A percentile compares a stretch with the other conserved stretches of the same genome.
Conservation (phyloP, 2,113 vertebrate species). For the Gavia stellata region DNA sequence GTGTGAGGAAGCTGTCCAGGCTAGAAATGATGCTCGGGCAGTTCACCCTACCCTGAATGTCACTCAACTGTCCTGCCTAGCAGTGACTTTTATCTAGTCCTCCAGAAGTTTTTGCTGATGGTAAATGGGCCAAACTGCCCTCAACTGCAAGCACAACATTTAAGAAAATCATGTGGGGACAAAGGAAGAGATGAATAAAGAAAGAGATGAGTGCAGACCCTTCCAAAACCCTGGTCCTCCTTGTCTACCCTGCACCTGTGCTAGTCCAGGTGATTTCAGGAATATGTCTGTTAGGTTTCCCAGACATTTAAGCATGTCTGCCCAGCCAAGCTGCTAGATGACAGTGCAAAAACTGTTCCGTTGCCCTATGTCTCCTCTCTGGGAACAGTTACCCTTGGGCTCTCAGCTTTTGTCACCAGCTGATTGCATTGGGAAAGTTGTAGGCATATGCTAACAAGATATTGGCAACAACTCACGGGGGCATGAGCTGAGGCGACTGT, state of each 20-base stretch:
- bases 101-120: background rate
- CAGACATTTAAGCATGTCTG: background rate
- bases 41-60: background rate
- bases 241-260: background rate
- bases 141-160: background rate
- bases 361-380: background rate
- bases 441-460: background rate
- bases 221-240: accelerated
- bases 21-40: background rate
- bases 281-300: background rate
- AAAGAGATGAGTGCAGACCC: background rate
- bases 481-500: background rate
- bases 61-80: background rate
- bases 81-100: background rate
- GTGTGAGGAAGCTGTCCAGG: background rate
- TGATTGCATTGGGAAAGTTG: background rate
- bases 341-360: background rate
- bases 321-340: background rate
- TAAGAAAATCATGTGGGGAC: background rate
- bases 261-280: background rate
- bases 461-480: background rate
- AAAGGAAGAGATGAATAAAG: background rate
- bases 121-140: background rate
- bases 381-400: background rate
- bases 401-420: background rate